A percentile compares a stretch with the other conserved stretches of the same genome.
phyloP scores from a whole-genome alignment of 2,888 invertebrate species.

The Rhingia rostrata region DNA sequence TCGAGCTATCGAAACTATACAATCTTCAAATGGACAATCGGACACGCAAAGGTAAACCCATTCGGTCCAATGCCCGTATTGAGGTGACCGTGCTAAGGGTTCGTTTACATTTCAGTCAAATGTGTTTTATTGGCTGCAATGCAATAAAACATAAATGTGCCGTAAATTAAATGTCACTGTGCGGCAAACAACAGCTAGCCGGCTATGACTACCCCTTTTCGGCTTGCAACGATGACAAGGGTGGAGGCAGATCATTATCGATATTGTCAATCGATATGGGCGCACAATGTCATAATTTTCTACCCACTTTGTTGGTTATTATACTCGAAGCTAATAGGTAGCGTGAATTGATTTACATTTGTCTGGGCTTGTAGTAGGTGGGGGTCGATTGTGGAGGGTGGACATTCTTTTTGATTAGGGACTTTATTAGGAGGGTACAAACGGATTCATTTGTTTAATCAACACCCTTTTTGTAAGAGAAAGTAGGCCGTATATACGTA shows the following conservation, averaged over 20 bases:
- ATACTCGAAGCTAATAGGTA: slow-evolving; percentile 19
- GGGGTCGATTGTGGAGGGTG: neutral
- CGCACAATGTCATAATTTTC: slow-evolving; percentile 65
- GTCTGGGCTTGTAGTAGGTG: neutral
- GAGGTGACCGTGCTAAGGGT: slow-evolving; percentile 32
- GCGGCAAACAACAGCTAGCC: slow-evolving; percentile 40
- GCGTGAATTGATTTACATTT: slow-evolving; percentile 56
- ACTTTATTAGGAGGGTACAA: neutral
- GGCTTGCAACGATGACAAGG: slow-evolving; percentile 6
- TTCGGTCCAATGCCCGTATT: neutral
- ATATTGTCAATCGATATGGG: slow-evolving; percentile 67
- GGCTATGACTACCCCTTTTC: slow-evolving; percentile 23
- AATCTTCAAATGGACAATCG: slow-evolving; percentile 71
- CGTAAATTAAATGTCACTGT: slow-evolving; percentile 68
- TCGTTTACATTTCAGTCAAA: slow-evolving; percentile 53
- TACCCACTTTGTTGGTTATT: slow-evolving; percentile 65
- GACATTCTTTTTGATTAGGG: neutral
- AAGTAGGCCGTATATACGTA: no score
- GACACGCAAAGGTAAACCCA: slow-evolving; percentile 57
- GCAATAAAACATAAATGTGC: slow-evolving; percentile 63
- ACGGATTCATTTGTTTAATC: no score
- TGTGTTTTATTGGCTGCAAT: slow-evolving; percentile 54
- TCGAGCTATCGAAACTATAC: slow-evolving; percentile 60
- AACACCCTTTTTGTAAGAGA: no score
- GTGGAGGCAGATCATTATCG: slow-evolving; percentile 55